Evolutionary conservation across 2,797 vertebrate genomes (phyloP), one percentile per base, ranked within the genome.

Genomic region (Periparus ater): DNA sequence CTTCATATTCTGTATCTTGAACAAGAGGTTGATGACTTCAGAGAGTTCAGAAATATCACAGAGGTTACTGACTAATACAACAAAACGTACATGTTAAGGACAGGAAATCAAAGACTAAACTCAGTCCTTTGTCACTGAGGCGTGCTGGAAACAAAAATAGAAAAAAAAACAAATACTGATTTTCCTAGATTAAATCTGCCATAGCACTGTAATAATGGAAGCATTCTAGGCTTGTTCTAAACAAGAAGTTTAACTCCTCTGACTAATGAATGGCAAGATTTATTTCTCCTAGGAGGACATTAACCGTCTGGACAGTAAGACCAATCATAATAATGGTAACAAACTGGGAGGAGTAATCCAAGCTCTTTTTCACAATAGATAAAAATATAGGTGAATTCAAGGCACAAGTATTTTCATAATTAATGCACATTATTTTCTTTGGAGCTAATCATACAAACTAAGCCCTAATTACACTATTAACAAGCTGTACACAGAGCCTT

Each of bases 341-440:
- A 71, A 80, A 72, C 23, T 17, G 12, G 55, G 21, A 94, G 30
- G 45, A 93, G 51, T 74, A 88, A 90, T 73, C 55, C 38, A 81
- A 86, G 38, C 55, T 89, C 30, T 96, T 75, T 89, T 76, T 88
- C 42, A 66, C 84, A 71, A 89, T 1, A 61, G 80, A 79, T 93
- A 50, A 95, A 96, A 95, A 92, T 45, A 88, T 1, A 95, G 50
- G 34, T 85, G 80, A 97, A 96, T 84, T 93, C 93, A 97, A 97
- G 97, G 96, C 97, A 98, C 88, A 40, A 53, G 71, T 91, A 83
- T 95, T 96, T 91, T 94, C 62, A 75, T 80, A 95, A 76, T 55
- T 53, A 88, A 92, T 85, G 92, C 58, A 85, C 15, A 42, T 88
- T 61, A 34, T 88, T 95, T 95, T 97, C 97, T 97, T 98, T 98